Evolutionary conservation across 2,888 invertebrate genomes (phyloP).

Genomic region (Aleiodes alternator): DNA sequence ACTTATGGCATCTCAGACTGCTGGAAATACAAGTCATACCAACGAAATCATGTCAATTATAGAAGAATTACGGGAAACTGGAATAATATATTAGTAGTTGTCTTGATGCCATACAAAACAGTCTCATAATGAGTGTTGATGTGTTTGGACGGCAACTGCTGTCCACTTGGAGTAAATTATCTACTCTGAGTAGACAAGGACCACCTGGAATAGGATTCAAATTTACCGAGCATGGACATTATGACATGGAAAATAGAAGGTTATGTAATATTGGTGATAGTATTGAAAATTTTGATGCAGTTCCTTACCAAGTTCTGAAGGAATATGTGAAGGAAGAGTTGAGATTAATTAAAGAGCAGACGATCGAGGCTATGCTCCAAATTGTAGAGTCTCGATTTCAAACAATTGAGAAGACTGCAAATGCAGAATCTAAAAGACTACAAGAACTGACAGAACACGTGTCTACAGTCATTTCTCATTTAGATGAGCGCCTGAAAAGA

Average conservation of each 20-base stretch:
- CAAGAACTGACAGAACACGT: no score
- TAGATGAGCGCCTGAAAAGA: no score
- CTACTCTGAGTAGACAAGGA: constrained; percentile 1
- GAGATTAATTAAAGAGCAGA: no score
- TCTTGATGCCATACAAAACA: no score
- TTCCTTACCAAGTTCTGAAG: background rate
- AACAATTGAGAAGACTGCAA: no score
- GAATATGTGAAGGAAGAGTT: no score
- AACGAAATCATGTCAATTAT: constrained; percentile 17
- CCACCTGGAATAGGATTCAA: constrained; percentile 40
- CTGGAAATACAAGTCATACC: constrained; percentile 5
- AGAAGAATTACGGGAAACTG: no score
- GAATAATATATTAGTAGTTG: no score
- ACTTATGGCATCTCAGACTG: background rate
- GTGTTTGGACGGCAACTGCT: constrained; percentile 40
- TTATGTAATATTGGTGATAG: constrained; percentile 42
- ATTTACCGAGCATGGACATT: constrained; percentile 36
- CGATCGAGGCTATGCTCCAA: no score
- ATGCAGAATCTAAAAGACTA: no score
- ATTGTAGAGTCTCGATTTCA: no score
- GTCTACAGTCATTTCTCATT: no score
- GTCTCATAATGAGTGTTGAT: constrained; percentile 25
- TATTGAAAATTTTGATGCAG: constrained; percentile 34
- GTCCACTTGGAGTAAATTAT: background rate
- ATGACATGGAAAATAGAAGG: constrained; percentile 44